phyloP scores from a whole-genome alignment of 2,888 invertebrate genomes.

The Drosophila nr. perissopoda region DNA sequence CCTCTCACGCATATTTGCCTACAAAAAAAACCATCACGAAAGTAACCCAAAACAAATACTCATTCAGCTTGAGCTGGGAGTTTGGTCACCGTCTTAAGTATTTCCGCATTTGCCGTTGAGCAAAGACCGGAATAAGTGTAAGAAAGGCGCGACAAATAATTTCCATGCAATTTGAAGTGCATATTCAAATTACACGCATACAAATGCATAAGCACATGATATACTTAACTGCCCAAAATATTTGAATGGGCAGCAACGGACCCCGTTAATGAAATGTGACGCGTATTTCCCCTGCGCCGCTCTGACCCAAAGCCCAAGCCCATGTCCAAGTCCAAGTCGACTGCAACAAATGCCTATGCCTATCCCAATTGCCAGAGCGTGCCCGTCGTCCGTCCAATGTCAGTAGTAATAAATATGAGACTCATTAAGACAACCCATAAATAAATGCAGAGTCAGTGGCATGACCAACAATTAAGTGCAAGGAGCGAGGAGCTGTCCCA shows the following conservation, averaged over 20 bases:
- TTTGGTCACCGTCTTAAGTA: slow-evolving; percentile 46
- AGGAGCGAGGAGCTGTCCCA: slow-evolving; percentile 53
- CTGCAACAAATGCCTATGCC: slow-evolving; percentile 2
- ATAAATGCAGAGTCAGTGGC: slow-evolving; percentile 80
- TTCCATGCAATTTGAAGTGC: slow-evolving; percentile 75
- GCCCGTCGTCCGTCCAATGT: slow-evolving; percentile 59
- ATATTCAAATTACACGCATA: slow-evolving; percentile 73
- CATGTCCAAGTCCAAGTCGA: slow-evolving; percentile 6
- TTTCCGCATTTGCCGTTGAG: slow-evolving; percentile 58
- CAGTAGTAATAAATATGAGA: slow-evolving; percentile 74
- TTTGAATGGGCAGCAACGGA: slow-evolving; percentile 58
- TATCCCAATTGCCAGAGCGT: slow-evolving; percentile 28
- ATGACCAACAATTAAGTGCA: slow-evolving; percentile 73
- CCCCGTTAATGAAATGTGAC: slow-evolving; percentile 75
- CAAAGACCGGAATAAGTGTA: slow-evolving; percentile 59
- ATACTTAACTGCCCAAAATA: slow-evolving; percentile 56
- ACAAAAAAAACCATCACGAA: slow-evolving; percentile 37
- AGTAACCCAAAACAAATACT: slow-evolving; percentile 61
- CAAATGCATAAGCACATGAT: slow-evolving; percentile 30
- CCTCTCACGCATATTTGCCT: slow-evolving; percentile 34
- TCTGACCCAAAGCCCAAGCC: slow-evolving; percentile 46
- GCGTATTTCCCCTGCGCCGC: slow-evolving; percentile 69
- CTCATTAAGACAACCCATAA: slow-evolving; percentile 82
- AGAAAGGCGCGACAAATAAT: slow-evolving; percentile 63
- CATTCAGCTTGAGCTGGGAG: slow-evolving; percentile 25